These are phyloP conservation scores for Pegoplata infirma DNA, from an alignment of 2,888 invertebrate species.

Conservation along the genomic window DNA sequence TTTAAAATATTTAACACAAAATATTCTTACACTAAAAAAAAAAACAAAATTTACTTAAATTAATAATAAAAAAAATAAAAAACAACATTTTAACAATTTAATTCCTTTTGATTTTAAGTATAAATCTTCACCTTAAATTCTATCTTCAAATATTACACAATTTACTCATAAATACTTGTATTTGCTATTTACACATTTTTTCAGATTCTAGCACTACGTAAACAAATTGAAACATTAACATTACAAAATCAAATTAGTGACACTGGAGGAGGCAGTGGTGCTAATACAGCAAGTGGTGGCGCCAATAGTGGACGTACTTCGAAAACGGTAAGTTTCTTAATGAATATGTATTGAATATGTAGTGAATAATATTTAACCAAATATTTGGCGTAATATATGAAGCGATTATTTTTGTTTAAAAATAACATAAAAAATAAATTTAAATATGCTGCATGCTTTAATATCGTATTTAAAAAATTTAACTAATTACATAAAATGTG, in stretches of 20 bases:
- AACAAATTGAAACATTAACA: constrained; percentile 74
- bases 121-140: too few relatives aligned
- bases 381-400: not conserved
- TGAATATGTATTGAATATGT: too few relatives aligned
- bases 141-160: too few relatives aligned
- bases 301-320: constrained; percentile 65
- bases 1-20: too few relatives aligned
- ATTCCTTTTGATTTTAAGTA: too few relatives aligned
- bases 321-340: constrained; percentile 72
- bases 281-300: constrained; percentile 44
- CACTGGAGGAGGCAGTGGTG: constrained; percentile 63
- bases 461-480: not conserved
- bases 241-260: constrained; percentile 73
- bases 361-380: not conserved
- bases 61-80: too few relatives aligned
- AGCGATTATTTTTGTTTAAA: too few relatives aligned
- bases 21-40: too few relatives aligned
- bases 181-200: constrained; percentile 55
- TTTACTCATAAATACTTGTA: not conserved
- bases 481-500: not conserved
- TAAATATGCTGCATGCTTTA: not conserved
- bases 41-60: too few relatives aligned
- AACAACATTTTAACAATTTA: too few relatives aligned
- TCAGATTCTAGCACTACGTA: constrained; percentile 76
- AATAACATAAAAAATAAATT: too few relatives aligned